Percentiles rank a stretch among this genome's conserved stretches.
Evolutionary conservation across 2,888 invertebrate genomes (phyloP).

Genomic region (Stenoptilia bipunctidactyla): DNA sequence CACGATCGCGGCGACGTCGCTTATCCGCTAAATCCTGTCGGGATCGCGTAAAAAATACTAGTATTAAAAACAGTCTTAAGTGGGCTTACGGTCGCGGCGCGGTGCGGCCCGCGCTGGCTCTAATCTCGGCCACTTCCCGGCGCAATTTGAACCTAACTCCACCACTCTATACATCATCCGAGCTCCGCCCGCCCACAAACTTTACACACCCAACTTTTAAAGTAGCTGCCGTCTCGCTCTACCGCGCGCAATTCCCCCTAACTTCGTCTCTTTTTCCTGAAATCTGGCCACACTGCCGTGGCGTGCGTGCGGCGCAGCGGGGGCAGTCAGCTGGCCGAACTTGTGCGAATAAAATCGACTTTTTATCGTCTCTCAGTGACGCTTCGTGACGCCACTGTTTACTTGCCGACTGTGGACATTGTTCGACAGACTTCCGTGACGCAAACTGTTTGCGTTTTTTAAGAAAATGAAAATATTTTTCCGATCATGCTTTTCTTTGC

Average conservation of each 20-base stretch:
- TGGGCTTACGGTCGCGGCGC: conserved; percentile 74
- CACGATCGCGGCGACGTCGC: conserved; percentile 64
- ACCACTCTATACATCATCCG: conserved; percentile 80
- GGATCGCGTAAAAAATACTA: conserved; percentile 75
- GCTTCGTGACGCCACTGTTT: conserved; percentile 70
- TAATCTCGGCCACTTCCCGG: conserved; percentile 83
- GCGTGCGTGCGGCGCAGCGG: conserved; percentile 38
- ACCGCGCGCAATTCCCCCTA: conserved; percentile 15
- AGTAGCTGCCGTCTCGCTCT: conserved; percentile 37
- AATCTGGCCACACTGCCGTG: conserved; percentile 57
- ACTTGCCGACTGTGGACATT: conserved; percentile 48
- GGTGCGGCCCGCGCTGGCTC: conserved; percentile 75
- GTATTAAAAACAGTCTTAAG: conserved; percentile 82
- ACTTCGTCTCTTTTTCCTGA: conserved; percentile 38
- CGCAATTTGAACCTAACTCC: conserved; percentile 82
- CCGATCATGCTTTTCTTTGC: background rate
- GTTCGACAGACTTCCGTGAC: conserved; percentile 36
- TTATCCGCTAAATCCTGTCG: conserved; percentile 70
- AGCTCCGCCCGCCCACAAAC: conserved; percentile 64
- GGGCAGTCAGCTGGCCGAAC: conserved; percentile 68
- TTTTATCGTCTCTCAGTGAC: conserved; percentile 66
- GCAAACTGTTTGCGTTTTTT: conserved; percentile 11
- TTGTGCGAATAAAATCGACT: conserved; percentile 70
- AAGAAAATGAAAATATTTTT: background rate
- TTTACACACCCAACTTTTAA: conserved; percentile 30